Conservation (phyloP, 1,140 invertebrate genomes). For the Drosophila kepulauana region DNA sequence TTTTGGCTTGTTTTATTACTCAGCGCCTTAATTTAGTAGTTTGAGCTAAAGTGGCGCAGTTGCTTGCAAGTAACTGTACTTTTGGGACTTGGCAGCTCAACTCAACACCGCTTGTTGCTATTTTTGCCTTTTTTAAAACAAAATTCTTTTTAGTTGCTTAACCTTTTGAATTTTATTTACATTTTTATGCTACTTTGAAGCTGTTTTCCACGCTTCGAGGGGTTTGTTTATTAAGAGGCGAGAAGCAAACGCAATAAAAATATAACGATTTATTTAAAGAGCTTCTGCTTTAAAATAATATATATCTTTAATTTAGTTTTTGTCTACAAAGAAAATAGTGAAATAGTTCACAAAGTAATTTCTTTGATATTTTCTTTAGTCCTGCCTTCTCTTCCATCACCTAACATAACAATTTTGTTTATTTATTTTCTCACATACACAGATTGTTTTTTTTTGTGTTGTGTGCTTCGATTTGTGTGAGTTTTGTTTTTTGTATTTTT, state of each 20-base stretch:
- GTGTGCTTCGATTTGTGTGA: background rate
- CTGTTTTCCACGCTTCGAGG: constrained; percentile 39
- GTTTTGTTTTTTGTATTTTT: constrained; percentile 4
- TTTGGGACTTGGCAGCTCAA: constrained; percentile 52
- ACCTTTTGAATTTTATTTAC: constrained; percentile 70
- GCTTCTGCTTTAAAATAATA: too few species aligned
- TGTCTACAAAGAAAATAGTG: too few species aligned
- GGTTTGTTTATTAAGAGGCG: constrained; percentile 13
- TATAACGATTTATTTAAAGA: background rate
- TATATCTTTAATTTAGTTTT: background rate
- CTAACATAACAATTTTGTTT: constrained; percentile 11
- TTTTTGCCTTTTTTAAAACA: constrained; percentile 18
- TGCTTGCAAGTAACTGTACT: constrained; percentile 65
- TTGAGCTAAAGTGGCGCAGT: constrained; percentile 61
- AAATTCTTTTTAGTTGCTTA: constrained; percentile 9
- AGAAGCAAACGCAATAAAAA: background rate
- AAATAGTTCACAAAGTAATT: too few species aligned
- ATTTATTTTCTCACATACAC: background rate
- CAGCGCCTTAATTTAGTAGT: constrained; percentile 78
- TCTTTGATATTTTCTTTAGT: background rate
- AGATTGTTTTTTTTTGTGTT: constrained; percentile 14
- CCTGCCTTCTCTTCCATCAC: background rate
- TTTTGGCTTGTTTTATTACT: constrained; percentile 72
- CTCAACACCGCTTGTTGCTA: constrained; percentile 24
- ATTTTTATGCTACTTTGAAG: constrained; percentile 63